These are phyloP conservation scores for Anarsia innoxiella DNA, from an alignment of 2,888 invertebrate genomes.

Conservation along the genomic window DNA sequence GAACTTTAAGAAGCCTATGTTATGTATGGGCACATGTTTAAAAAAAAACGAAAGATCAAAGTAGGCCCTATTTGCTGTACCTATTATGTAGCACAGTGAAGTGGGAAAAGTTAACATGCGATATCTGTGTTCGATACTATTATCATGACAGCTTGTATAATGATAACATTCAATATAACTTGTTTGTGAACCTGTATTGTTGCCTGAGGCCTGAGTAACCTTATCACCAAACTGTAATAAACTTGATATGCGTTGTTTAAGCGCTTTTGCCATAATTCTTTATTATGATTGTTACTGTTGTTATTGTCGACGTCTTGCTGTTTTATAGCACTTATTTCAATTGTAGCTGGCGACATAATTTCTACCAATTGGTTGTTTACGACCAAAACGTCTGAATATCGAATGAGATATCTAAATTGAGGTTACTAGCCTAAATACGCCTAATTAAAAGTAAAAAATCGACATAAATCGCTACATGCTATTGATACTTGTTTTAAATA, in stretches of 20 bases:
- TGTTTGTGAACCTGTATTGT: no score
- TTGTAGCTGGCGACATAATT: no score
- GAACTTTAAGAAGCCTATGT: no score
- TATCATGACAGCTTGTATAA: not conserved
- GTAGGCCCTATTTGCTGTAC: not conserved
- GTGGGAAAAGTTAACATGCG: not conserved
- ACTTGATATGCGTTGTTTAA: slow-evolving; percentile 1
- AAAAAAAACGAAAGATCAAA: not conserved
- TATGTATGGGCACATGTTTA: no score
- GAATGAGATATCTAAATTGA: no score
- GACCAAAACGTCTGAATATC: no score
- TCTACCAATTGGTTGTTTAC: no score
- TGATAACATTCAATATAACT: not conserved
- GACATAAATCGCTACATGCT: no score
- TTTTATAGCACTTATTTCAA: slow-evolving; percentile 2
- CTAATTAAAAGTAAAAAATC: no score
- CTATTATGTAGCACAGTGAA: no score
- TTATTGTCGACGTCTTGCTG: slow-evolving; percentile 1
- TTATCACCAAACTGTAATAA: slow-evolving; percentile 7
- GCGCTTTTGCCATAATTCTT: slow-evolving; percentile 1
- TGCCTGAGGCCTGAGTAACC: not conserved
- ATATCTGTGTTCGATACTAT: not conserved
- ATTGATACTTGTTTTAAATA: no score
- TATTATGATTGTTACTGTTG: slow-evolving; percentile 5
- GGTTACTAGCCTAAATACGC: no score